phyloP scores from a whole-genome alignment of 2,888 invertebrate species.

The Eubasilissa splendida region DNA sequence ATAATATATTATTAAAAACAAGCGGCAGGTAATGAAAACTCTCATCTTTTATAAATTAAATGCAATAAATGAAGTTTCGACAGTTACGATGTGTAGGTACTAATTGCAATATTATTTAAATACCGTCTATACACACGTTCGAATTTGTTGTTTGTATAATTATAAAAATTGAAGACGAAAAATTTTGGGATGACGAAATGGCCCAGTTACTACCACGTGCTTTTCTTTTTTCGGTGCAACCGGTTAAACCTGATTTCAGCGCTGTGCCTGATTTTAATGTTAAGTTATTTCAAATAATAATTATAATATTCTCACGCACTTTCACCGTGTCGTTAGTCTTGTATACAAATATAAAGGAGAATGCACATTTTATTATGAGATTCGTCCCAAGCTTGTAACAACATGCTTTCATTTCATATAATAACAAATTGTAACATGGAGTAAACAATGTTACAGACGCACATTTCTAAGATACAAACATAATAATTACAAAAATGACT shows the following conservation, averaged over 20 bases:
- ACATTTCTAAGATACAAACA: too few species aligned
- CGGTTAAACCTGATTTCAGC: constrained; percentile 5
- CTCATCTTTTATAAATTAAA: background rate
- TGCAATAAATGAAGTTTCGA: background rate
- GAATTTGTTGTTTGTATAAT: constrained; percentile 33
- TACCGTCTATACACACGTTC: background rate
- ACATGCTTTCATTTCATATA: too few species aligned
- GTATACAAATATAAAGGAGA: background rate
- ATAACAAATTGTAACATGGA: too few species aligned
- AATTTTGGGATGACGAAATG: constrained; percentile 22
- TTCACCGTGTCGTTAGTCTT: background rate
- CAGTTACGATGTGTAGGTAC: background rate
- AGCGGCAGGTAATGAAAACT: background rate
- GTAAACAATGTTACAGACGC: too few species aligned
- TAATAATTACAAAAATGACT: too few species aligned
- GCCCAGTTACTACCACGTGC: constrained; percentile 23
- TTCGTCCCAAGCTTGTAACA: too few species aligned
- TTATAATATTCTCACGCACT: constrained; percentile 11
- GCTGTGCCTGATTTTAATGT: background rate
- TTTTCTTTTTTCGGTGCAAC: constrained; percentile 25
- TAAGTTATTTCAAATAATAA: constrained; percentile 30
- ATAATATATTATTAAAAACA: constrained; percentile 6
- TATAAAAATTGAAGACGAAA: constrained; percentile 28
- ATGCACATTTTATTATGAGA: too few species aligned
- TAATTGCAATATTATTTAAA: constrained; percentile 17